Evolutionary conservation across 2,113 vertebrate species (phyloP).

Genomic region (Bubo bubo): DNA sequence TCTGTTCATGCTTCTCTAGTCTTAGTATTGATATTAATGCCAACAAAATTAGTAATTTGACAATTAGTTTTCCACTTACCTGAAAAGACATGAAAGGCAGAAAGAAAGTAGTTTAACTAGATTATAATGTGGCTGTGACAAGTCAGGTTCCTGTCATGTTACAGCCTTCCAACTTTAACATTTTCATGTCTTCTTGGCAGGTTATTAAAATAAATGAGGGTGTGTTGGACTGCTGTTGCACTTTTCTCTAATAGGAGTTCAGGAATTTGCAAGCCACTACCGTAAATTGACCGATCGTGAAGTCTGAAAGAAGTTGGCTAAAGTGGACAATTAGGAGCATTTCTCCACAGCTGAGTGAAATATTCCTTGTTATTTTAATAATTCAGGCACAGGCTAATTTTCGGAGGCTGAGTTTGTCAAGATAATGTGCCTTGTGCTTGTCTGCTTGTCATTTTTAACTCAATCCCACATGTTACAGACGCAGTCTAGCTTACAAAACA

Average conservation of each 20-base stretch:
- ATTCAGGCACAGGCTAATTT: slow-evolving; percentile 95
- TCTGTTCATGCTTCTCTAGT: slow-evolving; percentile 54
- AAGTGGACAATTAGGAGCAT: slow-evolving; percentile 98
- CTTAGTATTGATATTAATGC: slow-evolving; percentile 79
- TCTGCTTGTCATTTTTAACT: slow-evolving; percentile 96
- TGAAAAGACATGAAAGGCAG: slow-evolving; percentile 79
- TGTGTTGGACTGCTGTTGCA: slow-evolving; percentile 81
- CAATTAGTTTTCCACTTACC: slow-evolving; percentile 85
- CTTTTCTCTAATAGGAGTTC: slow-evolving; percentile 88
- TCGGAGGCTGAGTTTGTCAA: slow-evolving; percentile 91
- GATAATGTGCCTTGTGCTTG: slow-evolving; percentile 91
- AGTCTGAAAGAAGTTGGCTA: slow-evolving; percentile 90
- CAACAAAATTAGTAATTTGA: slow-evolving; percentile 84
- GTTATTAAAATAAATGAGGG: slow-evolving; percentile 99
- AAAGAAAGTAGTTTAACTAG: slow-evolving; percentile 85
- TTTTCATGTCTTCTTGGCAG: slow-evolving; percentile 98
- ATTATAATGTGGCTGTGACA: slow-evolving; percentile 90
- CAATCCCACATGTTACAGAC: slow-evolving; percentile 84
- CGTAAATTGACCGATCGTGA: slow-evolving; percentile 89
- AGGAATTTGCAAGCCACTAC: slow-evolving; percentile 85
- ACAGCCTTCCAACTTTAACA: slow-evolving; percentile 89
- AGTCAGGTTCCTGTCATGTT: slow-evolving; percentile 92
- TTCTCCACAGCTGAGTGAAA: slow-evolving; percentile 92
- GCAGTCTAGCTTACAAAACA: slow-evolving; percentile 85
- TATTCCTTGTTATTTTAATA: slow-evolving; percentile 99